Conservation (phyloP, 2,888 invertebrate genomes). For the Helleia helle region DNA sequence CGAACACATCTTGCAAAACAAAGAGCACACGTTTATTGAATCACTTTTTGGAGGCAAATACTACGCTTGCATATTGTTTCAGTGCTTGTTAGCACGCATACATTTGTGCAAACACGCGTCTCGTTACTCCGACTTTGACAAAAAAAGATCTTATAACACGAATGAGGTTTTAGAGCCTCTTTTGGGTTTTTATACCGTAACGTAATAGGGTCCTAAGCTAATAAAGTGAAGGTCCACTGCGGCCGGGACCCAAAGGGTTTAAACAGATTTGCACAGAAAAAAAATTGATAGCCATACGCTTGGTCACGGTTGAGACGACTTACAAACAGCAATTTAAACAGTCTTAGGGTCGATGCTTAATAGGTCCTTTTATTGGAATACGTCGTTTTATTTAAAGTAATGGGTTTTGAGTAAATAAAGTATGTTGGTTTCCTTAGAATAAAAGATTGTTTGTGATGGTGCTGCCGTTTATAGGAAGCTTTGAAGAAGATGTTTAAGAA, state of each 20-base stretch:
- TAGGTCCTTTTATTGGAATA: conserved; percentile 1
- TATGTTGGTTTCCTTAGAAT: too few relatives aligned
- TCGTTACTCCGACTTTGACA: conserved; percentile 41
- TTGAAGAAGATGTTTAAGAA: too few relatives aligned
- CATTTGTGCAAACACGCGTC: conserved; percentile 49
- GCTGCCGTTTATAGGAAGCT: too few relatives aligned
- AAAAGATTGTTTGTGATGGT: too few relatives aligned
- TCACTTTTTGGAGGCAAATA: conserved; percentile 41
- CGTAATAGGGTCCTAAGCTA: conserved; percentile 67
- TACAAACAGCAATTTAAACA: conserved; percentile 5
- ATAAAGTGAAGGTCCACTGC: conserved; percentile 47
- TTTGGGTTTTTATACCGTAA: conserved; percentile 48
- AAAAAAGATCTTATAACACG: conserved; percentile 19
- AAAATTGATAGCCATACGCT: conserved; percentile 30
- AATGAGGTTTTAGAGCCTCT: conserved; percentile 47
- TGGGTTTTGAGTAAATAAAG: too few relatives aligned
- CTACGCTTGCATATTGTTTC: conserved; percentile 41
- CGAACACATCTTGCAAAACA: conserved; percentile 15
- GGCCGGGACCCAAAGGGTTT: conserved; percentile 33
- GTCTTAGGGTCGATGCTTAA: neutral
- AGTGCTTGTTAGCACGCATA: conserved; percentile 33
- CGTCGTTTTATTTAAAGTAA: too few relatives aligned
- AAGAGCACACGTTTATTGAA: conserved; percentile 36
- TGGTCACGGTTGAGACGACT: neutral
- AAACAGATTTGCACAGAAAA: conserved; percentile 57